Evolutionary conservation across 2,888 invertebrate genomes (phyloP).

Genomic region (Augochlorella aurata): DNA sequence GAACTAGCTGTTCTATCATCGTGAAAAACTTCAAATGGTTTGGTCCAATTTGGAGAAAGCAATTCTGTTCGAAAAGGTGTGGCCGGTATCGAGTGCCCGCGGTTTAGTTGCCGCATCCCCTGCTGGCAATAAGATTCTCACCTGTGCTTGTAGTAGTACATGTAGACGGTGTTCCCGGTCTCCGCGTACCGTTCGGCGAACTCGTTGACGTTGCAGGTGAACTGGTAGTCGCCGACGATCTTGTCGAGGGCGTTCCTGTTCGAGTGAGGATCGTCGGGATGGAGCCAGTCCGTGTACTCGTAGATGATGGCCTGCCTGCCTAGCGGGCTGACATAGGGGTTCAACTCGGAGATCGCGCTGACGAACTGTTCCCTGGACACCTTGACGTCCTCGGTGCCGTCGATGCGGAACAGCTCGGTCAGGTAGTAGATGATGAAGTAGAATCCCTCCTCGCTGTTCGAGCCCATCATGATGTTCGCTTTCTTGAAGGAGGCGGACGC

Average conservation of each 20-base stretch:
- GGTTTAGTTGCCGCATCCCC: no score
- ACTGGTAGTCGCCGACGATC: constrained; percentile 97
- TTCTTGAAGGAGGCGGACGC: constrained; percentile 92
- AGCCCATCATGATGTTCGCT: constrained; percentile 94
- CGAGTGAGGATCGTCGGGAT: constrained; percentile 91
- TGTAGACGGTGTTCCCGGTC: constrained; percentile 94
- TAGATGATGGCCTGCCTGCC: constrained; percentile 94
- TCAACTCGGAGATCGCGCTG: constrained; percentile 89
- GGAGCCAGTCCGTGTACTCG: constrained; percentile 96
- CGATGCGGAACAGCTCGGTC: constrained; percentile 91
- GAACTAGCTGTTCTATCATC: no score
- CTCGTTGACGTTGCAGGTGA: constrained; percentile 97
- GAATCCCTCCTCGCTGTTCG: constrained; percentile 96
- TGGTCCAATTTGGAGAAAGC: no score
- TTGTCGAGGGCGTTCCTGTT: constrained; percentile 94
- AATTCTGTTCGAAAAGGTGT: no score
- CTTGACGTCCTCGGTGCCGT: constrained; percentile 89
- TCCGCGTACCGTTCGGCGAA: constrained; percentile 94
- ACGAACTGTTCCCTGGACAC: constrained; percentile 91
- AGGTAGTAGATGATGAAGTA: constrained; percentile 97
- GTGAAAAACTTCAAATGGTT: no score
- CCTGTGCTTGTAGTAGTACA: constrained; percentile 95
- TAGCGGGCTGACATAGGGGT: constrained; percentile 92
- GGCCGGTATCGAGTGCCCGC: no score
- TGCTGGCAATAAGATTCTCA: constrained; percentile 42